phyloP scores from a whole-genome alignment of 2,113 vertebrate genomes.

The Sylvilagus bachmani region DNA sequence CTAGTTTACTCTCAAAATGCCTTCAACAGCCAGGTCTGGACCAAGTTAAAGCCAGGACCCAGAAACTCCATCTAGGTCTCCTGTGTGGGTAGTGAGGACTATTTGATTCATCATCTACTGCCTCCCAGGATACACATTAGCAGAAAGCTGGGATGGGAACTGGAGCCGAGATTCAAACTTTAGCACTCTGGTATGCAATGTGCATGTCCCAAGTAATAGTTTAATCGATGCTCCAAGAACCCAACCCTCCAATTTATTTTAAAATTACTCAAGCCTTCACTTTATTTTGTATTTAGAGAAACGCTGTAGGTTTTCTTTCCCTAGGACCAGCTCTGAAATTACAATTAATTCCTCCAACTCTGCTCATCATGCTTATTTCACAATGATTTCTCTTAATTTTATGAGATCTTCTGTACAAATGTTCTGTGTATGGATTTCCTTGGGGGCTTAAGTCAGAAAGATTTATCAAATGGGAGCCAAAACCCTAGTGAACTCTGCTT shows the following conservation, averaged over 20 bases:
- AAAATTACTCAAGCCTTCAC: constrained; percentile 1
- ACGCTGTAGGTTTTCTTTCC: neutral
- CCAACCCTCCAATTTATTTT: neutral
- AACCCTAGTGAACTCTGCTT: neutral
- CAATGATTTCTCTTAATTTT: constrained; percentile 38
- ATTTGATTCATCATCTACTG: too few species aligned
- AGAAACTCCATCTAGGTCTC: too few species aligned
- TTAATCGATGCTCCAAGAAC: too few species aligned
- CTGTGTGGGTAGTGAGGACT: too few species aligned
- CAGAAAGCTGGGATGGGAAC: too few species aligned
- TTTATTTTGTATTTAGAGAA: neutral
- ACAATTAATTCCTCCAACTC: neutral
- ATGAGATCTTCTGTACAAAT: constrained; percentile 29
- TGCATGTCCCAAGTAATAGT: too few species aligned
- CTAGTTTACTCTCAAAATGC: too few species aligned
- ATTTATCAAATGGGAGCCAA: neutral
- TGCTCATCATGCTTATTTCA: neutral
- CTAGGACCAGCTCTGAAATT: neutral
- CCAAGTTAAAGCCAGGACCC: too few species aligned
- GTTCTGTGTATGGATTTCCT: neutral
- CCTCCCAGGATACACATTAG: too few species aligned
- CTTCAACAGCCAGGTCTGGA: too few species aligned
- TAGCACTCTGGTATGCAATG: too few species aligned
- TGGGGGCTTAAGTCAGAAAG: neutral
- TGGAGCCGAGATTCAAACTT: too few species aligned